These are phyloP conservation scores for Cephus cinctus DNA, from an alignment of 1,140 invertebrate species.

Conservation along the genomic window DNA sequence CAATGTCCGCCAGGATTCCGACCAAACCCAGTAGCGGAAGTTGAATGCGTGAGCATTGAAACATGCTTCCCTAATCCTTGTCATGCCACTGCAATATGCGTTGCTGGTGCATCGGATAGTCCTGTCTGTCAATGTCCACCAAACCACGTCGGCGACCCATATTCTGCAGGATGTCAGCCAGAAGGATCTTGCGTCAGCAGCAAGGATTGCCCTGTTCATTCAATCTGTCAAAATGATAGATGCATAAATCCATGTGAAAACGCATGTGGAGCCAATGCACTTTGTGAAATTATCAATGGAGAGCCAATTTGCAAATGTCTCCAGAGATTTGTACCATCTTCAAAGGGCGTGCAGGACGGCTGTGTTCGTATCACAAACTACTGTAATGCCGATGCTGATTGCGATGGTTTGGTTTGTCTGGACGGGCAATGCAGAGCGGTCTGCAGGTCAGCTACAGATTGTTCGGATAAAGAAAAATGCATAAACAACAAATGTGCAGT, in stretches of 20 bases:
- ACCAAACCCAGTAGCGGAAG: slow-evolving; percentile 77
- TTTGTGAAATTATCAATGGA: slow-evolving; percentile 74
- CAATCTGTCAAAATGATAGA: slow-evolving; percentile 68
- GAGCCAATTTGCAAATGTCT: slow-evolving; percentile 75
- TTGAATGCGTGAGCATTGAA: slow-evolving; percentile 70
- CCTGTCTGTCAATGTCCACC: slow-evolving; percentile 73
- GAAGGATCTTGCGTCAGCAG: slow-evolving; percentile 70
- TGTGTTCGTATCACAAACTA: slow-evolving; percentile 68
- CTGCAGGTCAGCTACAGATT: slow-evolving; percentile 76
- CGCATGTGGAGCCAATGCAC: slow-evolving; percentile 73
- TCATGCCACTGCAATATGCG: slow-evolving; percentile 76
- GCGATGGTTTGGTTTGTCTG: slow-evolving; percentile 73
- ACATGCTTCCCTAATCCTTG: slow-evolving; percentile 78
- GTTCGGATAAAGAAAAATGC: slow-evolving; percentile 78
- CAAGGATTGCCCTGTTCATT: slow-evolving; percentile 75
- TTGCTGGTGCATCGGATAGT: slow-evolving; percentile 56
- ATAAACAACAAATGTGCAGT: slow-evolving; percentile 73
- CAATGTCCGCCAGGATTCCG: slow-evolving; percentile 80
- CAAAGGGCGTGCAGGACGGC: slow-evolving; percentile 63
- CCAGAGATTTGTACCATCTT: slow-evolving; percentile 65
- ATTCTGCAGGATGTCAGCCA: slow-evolving; percentile 69
- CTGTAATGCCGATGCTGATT: slow-evolving; percentile 75
- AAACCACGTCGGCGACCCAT: slow-evolving; percentile 75
- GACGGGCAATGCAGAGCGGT: slow-evolving; percentile 82
- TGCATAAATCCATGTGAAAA: slow-evolving; percentile 78